Base-by-base conservation (phyloP, 2,797 vertebrate species). In the Aeoliscus strigatus region DNA sequence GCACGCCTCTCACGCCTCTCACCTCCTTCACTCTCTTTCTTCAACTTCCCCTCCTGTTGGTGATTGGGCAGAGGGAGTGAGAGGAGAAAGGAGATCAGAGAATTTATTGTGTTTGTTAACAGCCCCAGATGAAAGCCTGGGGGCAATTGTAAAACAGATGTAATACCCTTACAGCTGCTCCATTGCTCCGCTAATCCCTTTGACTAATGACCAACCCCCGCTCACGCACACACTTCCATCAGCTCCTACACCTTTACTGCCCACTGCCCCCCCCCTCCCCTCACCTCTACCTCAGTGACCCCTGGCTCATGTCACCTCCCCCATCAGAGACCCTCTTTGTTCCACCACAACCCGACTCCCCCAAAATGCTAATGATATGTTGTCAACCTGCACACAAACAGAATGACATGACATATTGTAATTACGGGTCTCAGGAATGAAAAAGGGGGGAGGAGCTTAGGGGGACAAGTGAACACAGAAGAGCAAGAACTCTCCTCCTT, bases 91-190 rank as follows among this genome's bases (percentile, higher is more conserved):
- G 58, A 82, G 70, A 80, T 86, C 66, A 67, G 70, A 68, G 77
- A 81, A 82, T 87, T 86, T 83, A 86, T 85, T 89, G 82, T 87
- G 79, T 86, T 81, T 74, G 82, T 84, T 88, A 88, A 88, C 78
- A 73, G 72, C 80, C 56, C 61, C 42, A 85, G 83, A 87, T 88
- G 85, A 89, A 90, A 88, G 86, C 73, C 75, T 47, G 54, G 63
- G 78, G 61, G 81, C 83, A 80, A 84, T 87, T 86, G 85, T 87
- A 86, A 88, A 88, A 86, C 82, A 85, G 83, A 84, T 90, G 86
- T 90, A 88, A 88, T 88, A 78, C 83, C 80, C 83, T 84, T 80
- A 87, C 83, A 89, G 83, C 86, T 86, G 80, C 83, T 84, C 79
- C 79, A 84, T 84, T 74, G 79, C 77, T 65, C 80, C 66, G 72